Conservation (phyloP, 2,888 invertebrate genomes). For the Bimastos eiseni region DNA sequence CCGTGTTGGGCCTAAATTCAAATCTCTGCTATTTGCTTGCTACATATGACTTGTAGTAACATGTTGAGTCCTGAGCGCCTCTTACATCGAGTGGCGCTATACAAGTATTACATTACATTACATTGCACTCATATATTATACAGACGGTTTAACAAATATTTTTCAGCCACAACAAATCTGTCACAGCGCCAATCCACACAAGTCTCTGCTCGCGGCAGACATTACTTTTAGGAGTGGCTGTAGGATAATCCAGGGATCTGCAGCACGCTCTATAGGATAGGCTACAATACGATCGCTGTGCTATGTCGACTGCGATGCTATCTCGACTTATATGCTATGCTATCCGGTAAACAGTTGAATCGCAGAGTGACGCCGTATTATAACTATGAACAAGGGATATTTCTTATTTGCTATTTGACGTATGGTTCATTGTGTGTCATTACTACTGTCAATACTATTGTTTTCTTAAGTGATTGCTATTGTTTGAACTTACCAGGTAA, state of each 20-base stretch:
- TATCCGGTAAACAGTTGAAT: not conserved
- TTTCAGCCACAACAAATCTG: too few relatives aligned
- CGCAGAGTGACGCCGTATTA: not conserved
- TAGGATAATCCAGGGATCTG: not conserved
- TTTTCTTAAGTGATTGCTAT: not conserved
- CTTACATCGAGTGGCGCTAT: too few relatives aligned
- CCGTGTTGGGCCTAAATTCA: too few relatives aligned
- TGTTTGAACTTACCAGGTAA: not conserved
- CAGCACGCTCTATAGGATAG: not conserved
- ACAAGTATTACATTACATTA: too few relatives aligned
- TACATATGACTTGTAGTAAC: too few relatives aligned
- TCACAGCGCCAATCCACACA: not conserved
- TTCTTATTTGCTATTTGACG: not conserved
- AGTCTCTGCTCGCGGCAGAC: not conserved
- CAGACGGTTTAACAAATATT: too few relatives aligned
- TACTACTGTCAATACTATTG: not conserved
- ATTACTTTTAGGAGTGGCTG: not conserved
- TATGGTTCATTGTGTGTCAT: too few relatives aligned
- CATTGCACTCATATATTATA: too few relatives aligned
- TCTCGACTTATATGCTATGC: not conserved
- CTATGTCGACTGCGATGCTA: not conserved
- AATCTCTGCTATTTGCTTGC: too few relatives aligned
- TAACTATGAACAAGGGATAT: not conserved
- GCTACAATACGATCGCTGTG: slow-evolving; percentile 9
- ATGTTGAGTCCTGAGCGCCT: too few relatives aligned